Conservation (phyloP, 2,113 vertebrate species). For the Kryptolebias marmoratus region DNA sequence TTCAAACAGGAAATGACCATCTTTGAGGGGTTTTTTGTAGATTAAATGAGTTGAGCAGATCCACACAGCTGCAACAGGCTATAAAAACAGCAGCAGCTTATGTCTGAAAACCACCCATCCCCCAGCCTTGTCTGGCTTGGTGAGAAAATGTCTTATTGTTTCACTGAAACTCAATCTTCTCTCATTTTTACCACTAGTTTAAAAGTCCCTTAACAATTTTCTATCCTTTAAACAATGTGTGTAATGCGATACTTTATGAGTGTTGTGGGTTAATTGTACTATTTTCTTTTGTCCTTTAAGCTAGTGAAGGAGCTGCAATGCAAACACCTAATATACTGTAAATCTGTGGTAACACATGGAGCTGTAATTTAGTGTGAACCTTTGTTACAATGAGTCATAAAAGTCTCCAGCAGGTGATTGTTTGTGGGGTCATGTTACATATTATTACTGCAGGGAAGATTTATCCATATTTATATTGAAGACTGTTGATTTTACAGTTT, state of each 20-base stretch:
- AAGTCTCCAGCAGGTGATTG: too few relatives aligned
- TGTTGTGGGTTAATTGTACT: neutral
- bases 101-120: slow-evolving; percentile 38
- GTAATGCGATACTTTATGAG: neutral
- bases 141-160: slow-evolving; percentile 3
- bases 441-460: too few relatives aligned
- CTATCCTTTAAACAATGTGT: neutral
- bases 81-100: slow-evolving; percentile 11
- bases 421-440: too few relatives aligned
- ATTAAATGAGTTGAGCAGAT: slow-evolving; percentile 9
- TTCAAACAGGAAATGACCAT: neutral
- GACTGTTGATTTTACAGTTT: too few relatives aligned
- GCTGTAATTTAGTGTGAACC: too few relatives aligned
- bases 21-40: neutral
- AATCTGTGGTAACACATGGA: too few relatives aligned
- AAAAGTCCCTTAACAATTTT: neutral
- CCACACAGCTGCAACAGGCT: slow-evolving; percentile 59
- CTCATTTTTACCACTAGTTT: neutral
- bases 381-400: too few relatives aligned
- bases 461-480: too few relatives aligned
- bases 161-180: neutral
- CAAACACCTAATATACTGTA: neutral
- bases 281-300: neutral
- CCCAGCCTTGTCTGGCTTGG: slow-evolving; percentile 8
- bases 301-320: neutral